Percentiles rank a stretch among this genome's conserved stretches.
Evolutionary conservation across 30 jellyfish, hydroid and myxozoan species (phyloP).

Genomic region (Pelagia noctiluca): DNA sequence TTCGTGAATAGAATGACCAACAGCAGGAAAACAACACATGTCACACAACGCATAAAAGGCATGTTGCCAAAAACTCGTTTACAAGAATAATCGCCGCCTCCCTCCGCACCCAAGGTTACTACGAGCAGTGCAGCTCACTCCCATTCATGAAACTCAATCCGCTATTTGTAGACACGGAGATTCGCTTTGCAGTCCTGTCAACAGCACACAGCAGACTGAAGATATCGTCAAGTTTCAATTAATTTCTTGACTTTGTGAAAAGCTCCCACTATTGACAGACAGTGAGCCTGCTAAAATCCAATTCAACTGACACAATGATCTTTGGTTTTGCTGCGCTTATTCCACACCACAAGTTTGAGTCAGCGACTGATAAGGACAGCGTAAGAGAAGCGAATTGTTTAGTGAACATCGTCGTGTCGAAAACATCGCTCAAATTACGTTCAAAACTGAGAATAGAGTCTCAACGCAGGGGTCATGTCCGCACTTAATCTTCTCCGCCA

Average conservation of each 20-base stretch:
- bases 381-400: background rate
- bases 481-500: conserved; percentile 62
- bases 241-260: conserved; percentile 1
- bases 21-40: background rate
- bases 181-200: background rate
- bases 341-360: conserved; percentile 30
- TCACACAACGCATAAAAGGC: background rate
- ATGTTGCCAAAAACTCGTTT: background rate
- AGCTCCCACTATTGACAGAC: background rate
- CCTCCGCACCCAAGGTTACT: background rate
- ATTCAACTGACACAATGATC: conserved; percentile 32
- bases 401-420: conserved; percentile 44
- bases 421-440: conserved; percentile 34
- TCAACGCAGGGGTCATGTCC: conserved; percentile 48
- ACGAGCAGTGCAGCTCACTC: background rate
- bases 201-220: background rate
- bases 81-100: background rate
- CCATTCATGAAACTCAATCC: no score
- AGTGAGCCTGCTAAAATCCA: conserved; percentile 26
- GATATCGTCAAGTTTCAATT: conserved; percentile 33
- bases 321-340: conserved; percentile 11
- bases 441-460: conserved; percentile 20
- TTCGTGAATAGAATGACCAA: background rate
- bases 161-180: background rate
- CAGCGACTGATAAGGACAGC: conserved; percentile 4